Evolutionary conservation across 2,113 vertebrate genomes (phyloP).

Genomic region (Synchiropus splendidus): DNA sequence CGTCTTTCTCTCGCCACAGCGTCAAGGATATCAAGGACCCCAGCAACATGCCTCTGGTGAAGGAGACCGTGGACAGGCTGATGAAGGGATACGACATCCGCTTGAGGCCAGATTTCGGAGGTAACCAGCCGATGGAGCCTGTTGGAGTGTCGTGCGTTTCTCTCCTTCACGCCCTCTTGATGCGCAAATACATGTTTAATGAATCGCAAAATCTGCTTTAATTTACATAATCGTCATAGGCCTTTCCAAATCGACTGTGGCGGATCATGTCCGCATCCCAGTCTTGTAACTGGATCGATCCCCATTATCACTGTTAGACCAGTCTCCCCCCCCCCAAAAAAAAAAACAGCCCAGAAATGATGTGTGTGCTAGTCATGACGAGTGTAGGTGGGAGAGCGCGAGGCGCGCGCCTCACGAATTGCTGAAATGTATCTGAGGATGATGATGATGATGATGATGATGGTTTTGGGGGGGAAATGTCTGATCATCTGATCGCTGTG

Average conservation of each 20-base stretch:
- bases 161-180: conserved; percentile 43
- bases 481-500: conserved; percentile 34
- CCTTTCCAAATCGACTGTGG: conserved; percentile 2
- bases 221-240: conserved; percentile 49
- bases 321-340: too few species aligned
- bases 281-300: conserved; percentile 41
- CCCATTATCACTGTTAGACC: too few species aligned
- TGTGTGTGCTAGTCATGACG: too few species aligned
- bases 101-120: conserved; percentile 99
- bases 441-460: not conserved
- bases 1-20: conserved; percentile 38
- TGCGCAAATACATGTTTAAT: conserved; percentile 57
- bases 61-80: conserved; percentile 98
- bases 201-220: conserved; percentile 59
- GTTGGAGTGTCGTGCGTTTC: conserved; percentile 35
- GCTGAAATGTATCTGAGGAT: conserved; percentile 1
- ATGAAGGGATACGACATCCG: conserved; percentile 99
- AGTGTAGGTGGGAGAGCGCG: not conserved
- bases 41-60: conserved; percentile 98
- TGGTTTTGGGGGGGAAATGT: too few species aligned
- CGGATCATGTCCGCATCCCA: too few species aligned
- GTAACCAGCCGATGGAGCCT: conserved; percentile 69
- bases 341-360: too few species aligned
- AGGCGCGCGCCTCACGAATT: not conserved
- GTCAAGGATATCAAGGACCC: conserved; percentile 86